These are phyloP conservation scores for Tapirus terrestris DNA, from an alignment of 2,113 vertebrate species.

Conservation along the genomic window DNA sequence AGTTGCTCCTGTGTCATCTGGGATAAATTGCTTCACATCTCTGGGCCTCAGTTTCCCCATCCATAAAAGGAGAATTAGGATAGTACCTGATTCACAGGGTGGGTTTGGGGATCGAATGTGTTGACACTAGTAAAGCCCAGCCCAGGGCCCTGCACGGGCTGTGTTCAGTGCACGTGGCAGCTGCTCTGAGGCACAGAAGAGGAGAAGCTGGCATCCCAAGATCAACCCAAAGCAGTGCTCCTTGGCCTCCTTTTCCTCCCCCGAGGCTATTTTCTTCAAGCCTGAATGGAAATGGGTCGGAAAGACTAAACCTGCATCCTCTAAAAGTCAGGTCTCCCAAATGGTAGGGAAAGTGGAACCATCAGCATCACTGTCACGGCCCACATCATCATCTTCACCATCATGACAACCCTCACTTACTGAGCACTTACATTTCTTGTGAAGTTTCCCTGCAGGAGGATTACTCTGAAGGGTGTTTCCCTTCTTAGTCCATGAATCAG, in stretches of 20 bases:
- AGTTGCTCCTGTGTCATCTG: neutral
- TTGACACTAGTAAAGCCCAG: neutral
- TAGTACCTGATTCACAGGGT: neutral
- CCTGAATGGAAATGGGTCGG: neutral
- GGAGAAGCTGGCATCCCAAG: neutral
- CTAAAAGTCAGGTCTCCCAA: neutral
- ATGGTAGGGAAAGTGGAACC: neutral
- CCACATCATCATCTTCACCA: accelerated
- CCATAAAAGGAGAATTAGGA: neutral
- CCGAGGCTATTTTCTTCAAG: neutral
- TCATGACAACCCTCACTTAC: neutral
- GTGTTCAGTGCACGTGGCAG: accelerated
- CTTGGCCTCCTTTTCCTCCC: neutral
- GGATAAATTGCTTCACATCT: neutral
- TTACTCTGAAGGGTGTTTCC: neutral
- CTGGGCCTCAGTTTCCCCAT: neutral
- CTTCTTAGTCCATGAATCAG: neutral
- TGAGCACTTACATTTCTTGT: accelerated
- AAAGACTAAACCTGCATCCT: neutral
- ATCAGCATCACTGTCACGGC: accelerated
- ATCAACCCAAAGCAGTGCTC: neutral
- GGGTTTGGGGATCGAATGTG: accelerated
- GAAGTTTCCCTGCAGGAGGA: neutral
- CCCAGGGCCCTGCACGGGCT: accelerated
- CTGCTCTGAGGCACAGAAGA: accelerated